phyloP scores from a whole-genome alignment of 2,888 invertebrate species.

The Heliconius cydno region DNA sequence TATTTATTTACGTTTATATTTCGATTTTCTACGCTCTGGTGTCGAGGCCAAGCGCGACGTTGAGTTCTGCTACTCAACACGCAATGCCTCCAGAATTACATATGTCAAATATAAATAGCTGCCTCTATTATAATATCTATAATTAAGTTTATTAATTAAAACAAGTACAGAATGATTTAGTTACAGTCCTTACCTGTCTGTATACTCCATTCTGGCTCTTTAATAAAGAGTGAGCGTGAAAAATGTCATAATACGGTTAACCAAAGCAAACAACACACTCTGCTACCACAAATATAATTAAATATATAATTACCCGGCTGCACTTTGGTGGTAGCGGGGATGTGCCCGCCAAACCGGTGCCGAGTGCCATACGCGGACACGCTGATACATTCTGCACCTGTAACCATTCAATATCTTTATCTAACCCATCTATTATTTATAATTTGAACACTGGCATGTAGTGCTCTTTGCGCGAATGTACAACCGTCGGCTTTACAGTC shows the following conservation, averaged over 20 bases:
- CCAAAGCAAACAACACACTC: background rate
- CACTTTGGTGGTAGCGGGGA: slow-evolving; percentile 75
- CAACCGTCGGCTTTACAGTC: too few species aligned
- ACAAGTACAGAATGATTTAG: background rate
- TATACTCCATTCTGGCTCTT: slow-evolving; percentile 2
- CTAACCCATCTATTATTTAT: too few species aligned
- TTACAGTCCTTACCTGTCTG: slow-evolving; percentile 9
- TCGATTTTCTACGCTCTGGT: too few species aligned
- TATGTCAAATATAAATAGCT: background rate
- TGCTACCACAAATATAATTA: background rate
- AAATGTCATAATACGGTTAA: background rate
- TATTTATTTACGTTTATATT: too few species aligned
- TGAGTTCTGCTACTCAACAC: too few species aligned
- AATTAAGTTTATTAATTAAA: background rate
- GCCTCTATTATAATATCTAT: too few species aligned
- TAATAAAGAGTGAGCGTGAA: slow-evolving; percentile 1
- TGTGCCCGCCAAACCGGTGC: too few species aligned
- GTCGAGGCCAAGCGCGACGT: too few species aligned
- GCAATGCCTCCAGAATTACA: background rate
- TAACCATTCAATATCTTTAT: background rate
- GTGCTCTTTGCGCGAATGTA: too few species aligned
- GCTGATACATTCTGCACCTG: slow-evolving; percentile 58
- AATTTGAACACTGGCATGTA: too few species aligned
- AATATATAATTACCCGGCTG: slow-evolving; percentile 65
- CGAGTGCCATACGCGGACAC: slow-evolving; percentile 79